These are phyloP conservation scores for Scaptomyza parva DNA, from an alignment of 2,888 invertebrate species.

Conservation along the genomic window DNA sequence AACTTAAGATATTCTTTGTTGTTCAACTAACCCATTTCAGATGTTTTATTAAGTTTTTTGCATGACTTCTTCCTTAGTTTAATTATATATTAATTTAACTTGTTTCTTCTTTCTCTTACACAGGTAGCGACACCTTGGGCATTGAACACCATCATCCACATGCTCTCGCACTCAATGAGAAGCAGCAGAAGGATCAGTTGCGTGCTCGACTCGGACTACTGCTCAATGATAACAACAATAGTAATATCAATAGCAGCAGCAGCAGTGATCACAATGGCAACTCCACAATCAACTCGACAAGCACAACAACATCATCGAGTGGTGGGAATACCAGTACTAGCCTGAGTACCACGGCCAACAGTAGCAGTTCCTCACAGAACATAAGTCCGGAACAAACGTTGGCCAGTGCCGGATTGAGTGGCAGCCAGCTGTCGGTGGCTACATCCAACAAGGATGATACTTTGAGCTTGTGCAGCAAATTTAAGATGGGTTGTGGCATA, in stretches of 20 bases:
- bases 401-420: constrained; percentile 68
- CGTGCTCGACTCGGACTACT: constrained; percentile 82
- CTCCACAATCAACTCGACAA: constrained; percentile 67
- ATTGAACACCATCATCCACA: constrained; percentile 62
- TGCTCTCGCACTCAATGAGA: constrained; percentile 66
- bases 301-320: constrained; percentile 54
- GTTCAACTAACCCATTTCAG: no score
- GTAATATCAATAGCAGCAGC: constrained; percentile 56
- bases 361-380: constrained; percentile 76
- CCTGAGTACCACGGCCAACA: constrained; percentile 23
- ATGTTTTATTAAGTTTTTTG: no score
- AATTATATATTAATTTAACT: not conserved
- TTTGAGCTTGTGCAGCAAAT: constrained; percentile 80
- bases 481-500: constrained; percentile 75
- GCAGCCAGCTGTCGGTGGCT: constrained; percentile 82
- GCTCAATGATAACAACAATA: constrained; percentile 69
- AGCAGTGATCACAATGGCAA: constrained; percentile 77
- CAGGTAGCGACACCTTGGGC: constrained; percentile 75
- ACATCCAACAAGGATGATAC: constrained; percentile 81
- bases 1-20: no score
- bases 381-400: constrained; percentile 83
- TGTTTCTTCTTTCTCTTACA: not conserved
- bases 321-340: constrained; percentile 43
- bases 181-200: constrained; percentile 83
- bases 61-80: not conserved